phyloP scores from a whole-genome alignment of 2,797 vertebrate genomes.

The Enteromius radiatus region DNA sequence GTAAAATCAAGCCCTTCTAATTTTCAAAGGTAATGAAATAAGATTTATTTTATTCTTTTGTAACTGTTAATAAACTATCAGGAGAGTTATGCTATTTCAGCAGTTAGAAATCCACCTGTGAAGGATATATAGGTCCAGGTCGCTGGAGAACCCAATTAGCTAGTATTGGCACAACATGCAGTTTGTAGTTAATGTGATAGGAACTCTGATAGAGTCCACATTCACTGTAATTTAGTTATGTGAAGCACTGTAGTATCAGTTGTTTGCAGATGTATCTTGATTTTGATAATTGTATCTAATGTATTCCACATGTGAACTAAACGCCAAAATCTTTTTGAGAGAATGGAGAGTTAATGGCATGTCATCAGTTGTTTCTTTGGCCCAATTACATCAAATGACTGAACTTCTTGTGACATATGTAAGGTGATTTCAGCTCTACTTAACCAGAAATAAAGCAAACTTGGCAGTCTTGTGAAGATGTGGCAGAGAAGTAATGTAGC shows the following conservation, averaged over 20 bases:
- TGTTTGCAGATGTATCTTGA: neutral
- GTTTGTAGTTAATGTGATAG: no score
- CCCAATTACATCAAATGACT: neutral
- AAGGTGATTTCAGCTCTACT: slow-evolving; percentile 49
- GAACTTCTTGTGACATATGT: slow-evolving; percentile 18
- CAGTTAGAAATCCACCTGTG: no score
- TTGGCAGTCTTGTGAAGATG: slow-evolving; percentile 26
- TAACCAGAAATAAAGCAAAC: slow-evolving; percentile 72
- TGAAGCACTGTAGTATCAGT: neutral
- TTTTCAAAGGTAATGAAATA: no score
- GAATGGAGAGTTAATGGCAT: neutral
- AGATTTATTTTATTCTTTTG: no score
- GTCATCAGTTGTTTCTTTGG: neutral
- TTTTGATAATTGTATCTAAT: neutral
- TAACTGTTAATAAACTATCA: no score
- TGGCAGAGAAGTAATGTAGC: slow-evolving; percentile 46
- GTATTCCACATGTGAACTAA: neutral
- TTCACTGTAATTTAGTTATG: no score
- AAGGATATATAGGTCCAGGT: no score
- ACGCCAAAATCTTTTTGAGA: neutral
- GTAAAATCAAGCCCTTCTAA: no score
- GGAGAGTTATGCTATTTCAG: no score
- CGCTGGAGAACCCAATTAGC: no score
- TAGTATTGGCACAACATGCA: no score
- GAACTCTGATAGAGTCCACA: no score